Evolutionary conservation across 2,113 vertebrate species (phyloP), one percentile per base, ranked within the genome.

Genomic region (Chloropsis hardwickii): DNA sequence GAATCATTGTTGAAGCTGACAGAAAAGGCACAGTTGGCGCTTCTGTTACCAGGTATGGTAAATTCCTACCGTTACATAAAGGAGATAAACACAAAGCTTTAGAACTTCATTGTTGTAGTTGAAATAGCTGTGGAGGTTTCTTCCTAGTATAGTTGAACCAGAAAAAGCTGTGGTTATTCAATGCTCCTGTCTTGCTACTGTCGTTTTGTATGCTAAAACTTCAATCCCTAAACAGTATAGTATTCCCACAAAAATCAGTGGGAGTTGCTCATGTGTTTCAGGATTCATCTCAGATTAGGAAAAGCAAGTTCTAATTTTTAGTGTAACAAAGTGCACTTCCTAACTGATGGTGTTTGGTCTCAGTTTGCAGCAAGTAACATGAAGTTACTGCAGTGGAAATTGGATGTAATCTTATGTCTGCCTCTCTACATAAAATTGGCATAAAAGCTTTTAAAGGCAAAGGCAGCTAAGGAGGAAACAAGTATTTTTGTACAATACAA

Each of bases 1-100:
- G 99, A 90, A 99, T 99, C 78, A 99, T 99, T 65, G 99, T 99
- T 97, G 99, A 99, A 81, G 99, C 99, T 47, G 99, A 99, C 92
- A 98, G 99, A 94, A 99, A 99, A 96, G 99, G 99, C 29, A 97
- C 99, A 0, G 99, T 99, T 15, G 99, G 99, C 1, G 99, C 99
- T 33, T 99, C 99, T 5, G 99, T 99, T 50, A 99, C 99, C 97
- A 99, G 99, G 99, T 99, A 97, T 11, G 73, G 65, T 64, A 54
- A 64, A 83, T 89, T n/a, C 23, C 14, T 67, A 25, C 23, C 23
- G 3, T 56, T 79, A 13, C 58, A 20, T 69, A 28, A 20, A 39
- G 24, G 21, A 69, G 15, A 33, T 81, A 42, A 86, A 61, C 10
- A 11, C 25, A 65, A 27, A 69, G 35, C 25, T 83, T 86, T 62